phyloP scores from a whole-genome alignment of 2,797 vertebrate genomes.

The Hemitrygon akajei region DNA sequence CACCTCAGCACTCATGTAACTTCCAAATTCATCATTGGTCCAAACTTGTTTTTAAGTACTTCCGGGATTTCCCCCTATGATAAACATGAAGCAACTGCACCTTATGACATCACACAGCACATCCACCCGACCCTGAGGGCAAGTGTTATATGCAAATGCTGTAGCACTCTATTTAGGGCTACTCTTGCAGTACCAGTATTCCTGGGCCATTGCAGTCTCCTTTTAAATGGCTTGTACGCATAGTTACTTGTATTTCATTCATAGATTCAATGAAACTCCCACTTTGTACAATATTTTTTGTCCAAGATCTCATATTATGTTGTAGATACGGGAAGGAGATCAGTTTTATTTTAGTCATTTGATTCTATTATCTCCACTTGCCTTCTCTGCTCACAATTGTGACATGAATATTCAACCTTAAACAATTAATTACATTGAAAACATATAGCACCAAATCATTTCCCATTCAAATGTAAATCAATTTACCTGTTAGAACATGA shows the following conservation, averaged over 20 bases:
- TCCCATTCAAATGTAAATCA: neutral
- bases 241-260: neutral
- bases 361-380: neutral
- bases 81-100: neutral
- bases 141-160: neutral
- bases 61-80: neutral
- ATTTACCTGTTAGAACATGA: neutral
- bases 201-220: neutral
- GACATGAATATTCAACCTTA: neutral
- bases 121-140: neutral
- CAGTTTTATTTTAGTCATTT: neutral
- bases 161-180: neutral
- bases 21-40: neutral
- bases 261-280: neutral
- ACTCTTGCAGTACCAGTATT: neutral
- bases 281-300: neutral
- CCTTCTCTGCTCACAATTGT: neutral
- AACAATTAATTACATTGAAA: neutral
- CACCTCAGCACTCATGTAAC: neutral
- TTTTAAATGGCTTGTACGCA: too few relatives aligned
- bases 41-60: neutral
- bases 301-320: neutral
- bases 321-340: neutral
- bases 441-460: neutral
- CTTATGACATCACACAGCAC: neutral